Percentiles rank a stretch among this genome's conserved stretches.
Conservation (phyloP, 2,113 vertebrate species). For the Thunnus thynnus region DNA sequence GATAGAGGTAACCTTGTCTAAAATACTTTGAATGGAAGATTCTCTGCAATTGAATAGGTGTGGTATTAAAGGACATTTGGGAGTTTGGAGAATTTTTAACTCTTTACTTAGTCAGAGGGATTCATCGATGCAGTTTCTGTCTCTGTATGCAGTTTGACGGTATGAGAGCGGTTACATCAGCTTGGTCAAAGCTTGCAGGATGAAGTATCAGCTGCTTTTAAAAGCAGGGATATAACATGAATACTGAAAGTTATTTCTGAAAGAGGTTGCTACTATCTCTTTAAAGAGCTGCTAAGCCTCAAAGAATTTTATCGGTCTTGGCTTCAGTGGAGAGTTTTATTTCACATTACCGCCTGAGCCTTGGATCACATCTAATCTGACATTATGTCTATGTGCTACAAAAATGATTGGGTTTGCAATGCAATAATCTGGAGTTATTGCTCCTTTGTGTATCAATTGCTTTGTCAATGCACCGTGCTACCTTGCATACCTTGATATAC, state of each 20-base stretch:
- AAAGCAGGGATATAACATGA: conserved; percentile 18
- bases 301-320: conserved; percentile 27
- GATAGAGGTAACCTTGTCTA: background rate
- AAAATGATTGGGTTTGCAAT: conserved; percentile 7
- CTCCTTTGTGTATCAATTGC: conserved; percentile 2
- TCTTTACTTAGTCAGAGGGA: background rate
- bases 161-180: conserved; percentile 20
- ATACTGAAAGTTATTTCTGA: conserved; percentile 3
- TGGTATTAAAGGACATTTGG: background rate
- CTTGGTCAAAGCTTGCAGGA: conserved; percentile 13
- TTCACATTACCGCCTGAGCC: conserved; percentile 16
- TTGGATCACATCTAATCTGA: conserved; percentile 22
- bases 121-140: background rate
- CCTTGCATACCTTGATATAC: too few species aligned
- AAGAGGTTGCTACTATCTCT: conserved; percentile 18
- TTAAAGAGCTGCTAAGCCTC: conserved; percentile 16
- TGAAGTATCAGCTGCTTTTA: conserved; percentile 7
- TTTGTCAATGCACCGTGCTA: conserved; percentile 1
- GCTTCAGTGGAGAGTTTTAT: conserved; percentile 29
- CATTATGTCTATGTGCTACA: background rate
- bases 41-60: background rate
- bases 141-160: background rate
- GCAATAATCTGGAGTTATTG: conserved; percentile 4
- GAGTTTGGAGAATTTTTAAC: background rate
- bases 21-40: background rate